Conservation (phyloP, 1,140 invertebrate species). For the Drosophila persimilis region DNA sequence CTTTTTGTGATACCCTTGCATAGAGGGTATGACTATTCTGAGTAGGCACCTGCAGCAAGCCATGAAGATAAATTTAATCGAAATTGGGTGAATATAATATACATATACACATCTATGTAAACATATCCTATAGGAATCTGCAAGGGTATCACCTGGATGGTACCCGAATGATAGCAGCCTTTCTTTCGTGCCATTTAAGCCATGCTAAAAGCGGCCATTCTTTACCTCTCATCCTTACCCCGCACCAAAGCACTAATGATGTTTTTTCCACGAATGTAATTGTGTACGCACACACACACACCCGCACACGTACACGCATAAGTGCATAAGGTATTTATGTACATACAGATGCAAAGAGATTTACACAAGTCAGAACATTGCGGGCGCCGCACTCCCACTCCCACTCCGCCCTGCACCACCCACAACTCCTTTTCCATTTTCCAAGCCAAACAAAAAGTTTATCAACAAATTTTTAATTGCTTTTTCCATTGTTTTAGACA, state of each 20-base stretch:
- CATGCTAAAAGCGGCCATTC: conserved; percentile 29
- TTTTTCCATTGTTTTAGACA: conserved; percentile 61
- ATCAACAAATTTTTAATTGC: conserved; percentile 67
- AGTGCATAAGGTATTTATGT: conserved; percentile 46
- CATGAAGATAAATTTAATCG: not conserved
- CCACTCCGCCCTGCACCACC: not conserved
- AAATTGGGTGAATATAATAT: too few relatives aligned
- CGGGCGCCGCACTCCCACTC: not conserved
- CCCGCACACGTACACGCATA: conserved; percentile 7
- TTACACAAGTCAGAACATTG: conserved; percentile 23
- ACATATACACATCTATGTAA: too few relatives aligned
- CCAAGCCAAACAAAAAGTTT: conserved; percentile 34
- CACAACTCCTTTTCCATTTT: not conserved
- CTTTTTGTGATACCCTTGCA: not conserved
- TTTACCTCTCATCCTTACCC: not conserved
- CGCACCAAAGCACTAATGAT: conserved; percentile 34
- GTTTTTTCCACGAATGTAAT: conserved; percentile 60
- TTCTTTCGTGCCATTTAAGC: conserved; percentile 12
- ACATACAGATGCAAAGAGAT: conserved; percentile 41
- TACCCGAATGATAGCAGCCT: too few relatives aligned
- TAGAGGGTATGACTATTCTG: too few relatives aligned
- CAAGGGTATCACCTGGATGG: too few relatives aligned
- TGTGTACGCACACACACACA: conserved; percentile 33
- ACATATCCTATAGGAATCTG: too few relatives aligned
- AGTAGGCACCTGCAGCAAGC: conserved; percentile 21